Evolutionary conservation across 2,797 vertebrate genomes (phyloP).

Genomic region (Betta splendens): DNA sequence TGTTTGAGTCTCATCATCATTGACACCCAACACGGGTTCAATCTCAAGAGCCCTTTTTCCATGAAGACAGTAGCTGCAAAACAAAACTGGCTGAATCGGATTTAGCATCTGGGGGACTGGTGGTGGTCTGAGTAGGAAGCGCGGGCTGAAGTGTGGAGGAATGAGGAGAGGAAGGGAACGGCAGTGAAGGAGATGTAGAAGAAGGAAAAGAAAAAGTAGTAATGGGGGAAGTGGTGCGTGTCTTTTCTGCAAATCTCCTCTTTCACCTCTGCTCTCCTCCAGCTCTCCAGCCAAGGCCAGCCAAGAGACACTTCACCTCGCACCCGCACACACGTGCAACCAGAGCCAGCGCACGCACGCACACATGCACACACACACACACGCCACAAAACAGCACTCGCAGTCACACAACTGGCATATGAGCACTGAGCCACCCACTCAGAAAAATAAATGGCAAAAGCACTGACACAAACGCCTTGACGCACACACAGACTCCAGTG

Average conservation of each 20-base stretch:
- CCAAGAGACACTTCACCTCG: constrained; percentile 82
- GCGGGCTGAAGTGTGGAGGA: constrained; percentile 24
- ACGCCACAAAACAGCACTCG: constrained; percentile 30
- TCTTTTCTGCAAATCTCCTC: constrained; percentile 84
- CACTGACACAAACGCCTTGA: constrained; percentile 52
- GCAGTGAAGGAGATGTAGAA: constrained; percentile 35
- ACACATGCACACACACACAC: constrained; percentile 22
- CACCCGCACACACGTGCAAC: constrained; percentile 82
- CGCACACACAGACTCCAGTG: constrained; percentile 36
- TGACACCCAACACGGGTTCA: constrained; percentile 10
- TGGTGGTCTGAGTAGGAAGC: constrained; percentile 21
- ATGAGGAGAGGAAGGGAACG: constrained; percentile 21
- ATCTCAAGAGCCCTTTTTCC: constrained; percentile 31
- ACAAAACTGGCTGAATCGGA: constrained; percentile 18
- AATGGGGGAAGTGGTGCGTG: constrained; percentile 84
- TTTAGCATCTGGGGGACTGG: constrained; percentile 20
- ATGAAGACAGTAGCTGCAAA: constrained; percentile 32
- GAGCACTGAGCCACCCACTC: constrained; percentile 76
- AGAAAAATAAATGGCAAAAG: constrained; percentile 74
- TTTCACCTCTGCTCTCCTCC: constrained; percentile 81
- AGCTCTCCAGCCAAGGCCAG: constrained; percentile 78
- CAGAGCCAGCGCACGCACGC: constrained; percentile 64
- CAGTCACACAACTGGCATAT: constrained; percentile 64
- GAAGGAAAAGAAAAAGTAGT: constrained; percentile 66
- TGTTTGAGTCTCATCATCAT: constrained; percentile 14